Evolutionary conservation across 1,140 invertebrate genomes (phyloP).

Genomic region (Lamellibrachia luymesi): DNA sequence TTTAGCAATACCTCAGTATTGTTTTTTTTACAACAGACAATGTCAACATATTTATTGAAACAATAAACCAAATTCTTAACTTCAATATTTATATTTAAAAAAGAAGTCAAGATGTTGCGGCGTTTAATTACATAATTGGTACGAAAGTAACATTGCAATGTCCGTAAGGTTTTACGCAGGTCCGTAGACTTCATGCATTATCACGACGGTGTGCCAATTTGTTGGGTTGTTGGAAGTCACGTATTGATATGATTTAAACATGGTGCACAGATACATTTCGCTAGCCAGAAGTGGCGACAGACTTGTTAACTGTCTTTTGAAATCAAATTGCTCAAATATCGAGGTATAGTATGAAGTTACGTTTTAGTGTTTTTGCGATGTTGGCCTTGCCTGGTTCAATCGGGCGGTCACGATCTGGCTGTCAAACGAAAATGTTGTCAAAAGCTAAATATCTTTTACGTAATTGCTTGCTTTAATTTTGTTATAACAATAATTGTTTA

Average conservation of each 20-base stretch:
- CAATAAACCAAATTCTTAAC: not conserved
- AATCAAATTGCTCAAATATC: slow-evolving; percentile 14
- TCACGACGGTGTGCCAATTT: slow-evolving; percentile 7
- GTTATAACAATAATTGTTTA: not conserved
- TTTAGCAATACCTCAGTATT: not conserved
- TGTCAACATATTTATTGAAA: not conserved
- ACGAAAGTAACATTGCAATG: not conserved
- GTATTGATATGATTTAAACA: not conserved
- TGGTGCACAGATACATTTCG: slow-evolving; percentile 18
- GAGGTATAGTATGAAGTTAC: slow-evolving; percentile 11
- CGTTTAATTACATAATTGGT: not conserved
- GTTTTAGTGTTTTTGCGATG: not conserved
- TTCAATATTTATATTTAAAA: not conserved
- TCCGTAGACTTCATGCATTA: not conserved
- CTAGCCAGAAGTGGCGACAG: slow-evolving; percentile 16
- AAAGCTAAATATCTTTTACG: not conserved
- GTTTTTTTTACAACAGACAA: not conserved
- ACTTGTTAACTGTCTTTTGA: slow-evolving; percentile 10
- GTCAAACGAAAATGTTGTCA: not conserved
- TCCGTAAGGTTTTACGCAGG: slow-evolving; percentile 3
- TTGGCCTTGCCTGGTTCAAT: not conserved
- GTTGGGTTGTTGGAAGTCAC: not conserved
- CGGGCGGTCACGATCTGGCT: not conserved
- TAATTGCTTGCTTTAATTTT: not conserved
- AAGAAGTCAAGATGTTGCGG: not conserved